Base-by-base conservation (phyloP, 2,888 invertebrate species). In the Aporophyla lueneburgensis region DNA sequence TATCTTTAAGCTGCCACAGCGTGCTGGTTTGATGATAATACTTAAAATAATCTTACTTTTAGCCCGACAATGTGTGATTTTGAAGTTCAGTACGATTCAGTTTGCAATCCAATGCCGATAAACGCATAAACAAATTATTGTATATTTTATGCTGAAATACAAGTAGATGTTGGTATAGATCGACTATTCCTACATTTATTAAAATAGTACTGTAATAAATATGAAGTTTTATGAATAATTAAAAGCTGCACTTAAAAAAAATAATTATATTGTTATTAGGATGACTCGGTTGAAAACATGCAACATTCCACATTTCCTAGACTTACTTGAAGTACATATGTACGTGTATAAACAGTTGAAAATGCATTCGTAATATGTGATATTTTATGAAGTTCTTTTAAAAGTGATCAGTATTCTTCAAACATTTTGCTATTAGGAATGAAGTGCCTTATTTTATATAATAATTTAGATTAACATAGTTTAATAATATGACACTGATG, bases 381-480 rank as follows among this genome's bases (percentile, higher is more conserved):
- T 81, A 83, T 79, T 51, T 83, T 67, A 58, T 51, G 7, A 46
- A 21, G 9, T 49, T 59, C n/a, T 33, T 46, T 62, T 51, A 27
- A 10, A 59, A 56, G 59, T 0, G 4, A 65, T 78, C 84, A 79
- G 81, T 83, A 81, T 81, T 83, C 19, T 73, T 69, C 24, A 61
- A 49, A 65, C 46, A 65, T 69, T 80, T 21, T 76, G 19, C 46
- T 77, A 63, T 78, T 83, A 54, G 68, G 66, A 69, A 74, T 70
- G 9, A 73, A 69, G 84, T 83, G 84, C 81, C 81, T 83, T 81
- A 58, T 62, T 67, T 61, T 59, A n/a, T 59, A n/a, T 53, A 43
- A 46, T 78, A 24, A 49, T 33, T 77, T 21, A 53, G 56, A 46
- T 49, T 76, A 51, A 33, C 24, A 49, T 65, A 68, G 16, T 61